These are phyloP conservation scores for Paguma larvata DNA, from an alignment of 2,797 vertebrate genomes.

Conservation along the genomic window DNA sequence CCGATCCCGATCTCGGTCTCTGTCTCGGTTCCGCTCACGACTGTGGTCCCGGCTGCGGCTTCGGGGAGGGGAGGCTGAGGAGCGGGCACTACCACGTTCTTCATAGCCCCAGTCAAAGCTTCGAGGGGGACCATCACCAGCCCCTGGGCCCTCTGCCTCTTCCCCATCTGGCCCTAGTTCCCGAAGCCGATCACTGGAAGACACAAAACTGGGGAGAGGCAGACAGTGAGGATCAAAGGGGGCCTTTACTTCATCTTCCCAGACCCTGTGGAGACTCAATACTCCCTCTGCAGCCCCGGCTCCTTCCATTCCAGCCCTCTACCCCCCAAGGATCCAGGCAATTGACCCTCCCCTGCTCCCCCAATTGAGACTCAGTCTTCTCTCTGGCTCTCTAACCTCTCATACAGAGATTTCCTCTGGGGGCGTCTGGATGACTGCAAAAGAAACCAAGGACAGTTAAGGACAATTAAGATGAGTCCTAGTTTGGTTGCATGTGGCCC, in stretches of 20 bases:
- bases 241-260: neutral
- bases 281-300: neutral
- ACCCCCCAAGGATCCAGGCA: neutral
- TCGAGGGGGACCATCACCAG: constrained; percentile 77
- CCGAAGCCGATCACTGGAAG: constrained; percentile 91
- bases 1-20: constrained; percentile 84
- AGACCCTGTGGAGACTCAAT: neutral
- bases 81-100: constrained; percentile 67
- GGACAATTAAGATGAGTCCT: neutral
- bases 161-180: constrained; percentile 88
- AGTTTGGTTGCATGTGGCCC: no score
- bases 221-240: neutral
- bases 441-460: constrained; percentile 19
- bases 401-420: constrained; percentile 94
- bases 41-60: constrained; percentile 81
- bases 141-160: constrained; percentile 75
- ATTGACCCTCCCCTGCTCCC: neutral
- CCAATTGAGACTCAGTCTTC: neutral
- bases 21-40: constrained; percentile 80
- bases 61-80: constrained; percentile 89
- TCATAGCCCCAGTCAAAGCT: constrained; percentile 83
- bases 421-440: constrained; percentile 92
- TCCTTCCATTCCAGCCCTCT: neutral
- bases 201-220: constrained; percentile 91
- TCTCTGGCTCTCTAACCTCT: constrained; percentile 90